phyloP scores from a whole-genome alignment of 2,113 vertebrate genomes.

The Herpetotheres cachinnans region DNA sequence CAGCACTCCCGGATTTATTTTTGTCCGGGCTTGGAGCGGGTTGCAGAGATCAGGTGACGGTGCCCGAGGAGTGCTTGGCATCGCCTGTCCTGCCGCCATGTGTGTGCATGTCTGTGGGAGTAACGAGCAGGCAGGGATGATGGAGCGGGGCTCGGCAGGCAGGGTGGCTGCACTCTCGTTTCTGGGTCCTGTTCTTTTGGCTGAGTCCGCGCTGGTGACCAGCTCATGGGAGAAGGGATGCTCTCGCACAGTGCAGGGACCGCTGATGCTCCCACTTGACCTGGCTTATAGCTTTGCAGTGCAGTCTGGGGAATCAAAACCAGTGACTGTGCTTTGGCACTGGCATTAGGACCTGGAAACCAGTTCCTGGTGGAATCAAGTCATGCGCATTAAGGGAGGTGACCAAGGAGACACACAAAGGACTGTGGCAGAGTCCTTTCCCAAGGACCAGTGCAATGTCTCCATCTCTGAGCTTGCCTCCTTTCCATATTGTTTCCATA shows the following conservation, averaged over 20 bases:
- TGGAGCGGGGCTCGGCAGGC: background rate
- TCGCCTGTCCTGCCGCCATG: background rate
- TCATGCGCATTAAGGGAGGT: background rate
- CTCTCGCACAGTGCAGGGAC: background rate
- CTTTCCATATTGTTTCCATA: background rate
- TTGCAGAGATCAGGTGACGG: background rate
- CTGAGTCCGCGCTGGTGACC: background rate
- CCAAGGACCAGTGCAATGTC: background rate
- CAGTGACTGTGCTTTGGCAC: background rate
- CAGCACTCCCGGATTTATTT: conserved; percentile 1
- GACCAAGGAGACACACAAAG: background rate
- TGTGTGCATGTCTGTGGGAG: background rate
- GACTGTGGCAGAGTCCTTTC: background rate
- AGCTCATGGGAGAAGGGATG: accelerated
- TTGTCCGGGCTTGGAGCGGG: background rate
- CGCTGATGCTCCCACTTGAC: background rate
- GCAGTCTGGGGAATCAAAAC: background rate
- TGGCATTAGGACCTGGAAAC: background rate
- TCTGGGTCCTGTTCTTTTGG: background rate
- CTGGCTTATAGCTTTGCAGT: background rate
- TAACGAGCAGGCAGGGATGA: background rate
- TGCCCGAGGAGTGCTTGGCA: conserved; percentile 22
- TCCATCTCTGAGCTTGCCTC: background rate
- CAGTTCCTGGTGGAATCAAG: background rate
- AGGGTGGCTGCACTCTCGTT: accelerated